phyloP scores from a whole-genome alignment of 2,113 vertebrate species.

The Gymnobelideus leadbeateri region DNA sequence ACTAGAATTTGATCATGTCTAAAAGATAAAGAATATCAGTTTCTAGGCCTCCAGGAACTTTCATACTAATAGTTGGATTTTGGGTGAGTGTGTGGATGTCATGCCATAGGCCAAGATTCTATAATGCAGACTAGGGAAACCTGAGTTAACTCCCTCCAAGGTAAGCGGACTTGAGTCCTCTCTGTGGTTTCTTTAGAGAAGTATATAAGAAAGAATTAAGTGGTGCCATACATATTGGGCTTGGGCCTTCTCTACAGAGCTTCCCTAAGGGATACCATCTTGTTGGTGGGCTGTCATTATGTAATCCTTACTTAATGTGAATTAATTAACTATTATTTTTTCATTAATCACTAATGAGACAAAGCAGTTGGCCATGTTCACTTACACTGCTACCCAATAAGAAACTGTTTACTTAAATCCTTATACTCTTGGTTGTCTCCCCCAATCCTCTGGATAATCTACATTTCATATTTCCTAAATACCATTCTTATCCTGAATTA shows the following conservation, averaged over 20 bases:
- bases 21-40: not conserved
- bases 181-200: not conserved
- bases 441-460: not conserved
- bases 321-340: not conserved
- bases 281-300: not conserved
- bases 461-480: not conserved
- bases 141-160: not conserved
- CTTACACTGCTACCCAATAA: not conserved
- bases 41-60: not conserved
- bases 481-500: not conserved
- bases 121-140: not conserved
- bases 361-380: not conserved
- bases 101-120: not conserved
- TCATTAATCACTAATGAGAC: not conserved
- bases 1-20: not conserved
- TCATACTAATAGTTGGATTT: not conserved
- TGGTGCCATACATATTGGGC: not conserved
- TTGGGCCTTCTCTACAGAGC: not conserved
- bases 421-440: not conserved
- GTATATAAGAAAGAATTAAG: not conserved
- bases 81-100: not conserved
- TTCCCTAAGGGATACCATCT: not conserved
- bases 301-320: not conserved
- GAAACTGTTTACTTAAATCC: not conserved
- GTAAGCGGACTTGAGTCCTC: not conserved